Evolutionary conservation across 2,113 vertebrate species (phyloP), one percentile per base, ranked within the genome.

Genomic region (Scopus umbretta): DNA sequence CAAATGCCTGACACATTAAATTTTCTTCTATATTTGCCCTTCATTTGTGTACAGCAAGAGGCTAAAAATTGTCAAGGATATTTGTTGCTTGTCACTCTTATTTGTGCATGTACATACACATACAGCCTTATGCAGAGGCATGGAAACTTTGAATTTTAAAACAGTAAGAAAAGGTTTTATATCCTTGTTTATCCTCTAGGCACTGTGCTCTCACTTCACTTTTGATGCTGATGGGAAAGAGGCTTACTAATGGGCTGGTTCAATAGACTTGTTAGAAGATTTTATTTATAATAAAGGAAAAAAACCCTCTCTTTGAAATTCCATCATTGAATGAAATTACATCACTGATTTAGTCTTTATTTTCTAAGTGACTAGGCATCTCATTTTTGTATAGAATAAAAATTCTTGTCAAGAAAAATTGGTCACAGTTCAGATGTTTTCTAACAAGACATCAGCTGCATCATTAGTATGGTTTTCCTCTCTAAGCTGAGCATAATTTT

Each of bases 401-500:
- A 97, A 93, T 96, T 97, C 88, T 97, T 98, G 97, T 98, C 96
- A 96, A 96, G 96, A 97, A 97, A 97, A 98, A 97, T 95, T 97
- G 96, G 95, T 97, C 96, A 96, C 95, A 95, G 95, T 93, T 97
- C 95, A 96, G 94, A 92, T 97, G 84, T 95, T 98, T 98, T 91
- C 97, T 98, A 98, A 97, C 95, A 97, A 98, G 97, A 94, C 94
- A 89, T 80, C 94, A 96, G 94, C 92, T 97, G 95, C 47, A 81
- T 92, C 95, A 87, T 92, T 91, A 96, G 90, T 88, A 76, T 82
- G 58, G 59, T 91, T 92, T 92, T 90, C 21, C 20, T 25, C 22
- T 47, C 53, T 86, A 70, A 88, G 73, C 59, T 95, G 78, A 96
- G 89, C 67, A 91, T 94, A 61, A 83, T 90, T 16, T 78, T 84